Base-by-base conservation (phyloP, 2,888 invertebrate genomes). In the Chaetogeoica ovagalla region DNA sequence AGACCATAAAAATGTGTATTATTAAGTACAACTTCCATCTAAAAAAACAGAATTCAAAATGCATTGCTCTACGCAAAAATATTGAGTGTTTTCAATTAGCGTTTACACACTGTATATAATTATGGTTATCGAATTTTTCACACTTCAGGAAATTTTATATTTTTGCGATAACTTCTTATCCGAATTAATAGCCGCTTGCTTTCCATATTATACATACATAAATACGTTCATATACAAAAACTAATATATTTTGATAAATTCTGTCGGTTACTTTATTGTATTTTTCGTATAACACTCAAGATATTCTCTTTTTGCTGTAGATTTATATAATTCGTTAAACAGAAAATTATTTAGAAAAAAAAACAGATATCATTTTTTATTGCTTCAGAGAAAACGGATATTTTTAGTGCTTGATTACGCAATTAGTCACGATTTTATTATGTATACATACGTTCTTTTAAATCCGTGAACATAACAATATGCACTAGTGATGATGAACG, bases 311-410 rank as follows among this genome's bases (percentile, higher is more conserved):
- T 30, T 62, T 39, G 65, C 19, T 55, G 21, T 55, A 65, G 21
- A 66, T 66, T n/a, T n/a, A n/a, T n/a, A n/a, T n/a, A 65, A 66
- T 66, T 65, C 65, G 63, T 66, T 9, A 66, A 39, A 75, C 65
- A 39, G 57, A 57, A 65, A 75, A 75, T 57, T n/a, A n/a, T n/a
- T n/a, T n/a, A n/a, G n/a, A n/a, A n/a, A n/a, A n/a, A n/a, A n/a
- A n/a, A n/a, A n/a, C n/a, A n/a, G n/a, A n/a, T n/a, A n/a, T n/a
- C n/a, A n/a, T n/a, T n/a, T n/a, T n/a, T n/a, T n/a, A n/a, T n/a
- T n/a, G n/a, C n/a, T n/a, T n/a, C n/a, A n/a, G n/a, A n/a, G n/a
- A n/a, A n/a, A n/a, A n/a, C 23, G 39, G 57, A 37, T 39, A 55
- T 39, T 75, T 57, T 75, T 30, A 55, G 19, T 52, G 23, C 15